A percentile compares a stretch with the other conserved stretches of the same genome.
Conservation (phyloP, 2,113 vertebrate species). For the Macaca nemestrina region DNA sequence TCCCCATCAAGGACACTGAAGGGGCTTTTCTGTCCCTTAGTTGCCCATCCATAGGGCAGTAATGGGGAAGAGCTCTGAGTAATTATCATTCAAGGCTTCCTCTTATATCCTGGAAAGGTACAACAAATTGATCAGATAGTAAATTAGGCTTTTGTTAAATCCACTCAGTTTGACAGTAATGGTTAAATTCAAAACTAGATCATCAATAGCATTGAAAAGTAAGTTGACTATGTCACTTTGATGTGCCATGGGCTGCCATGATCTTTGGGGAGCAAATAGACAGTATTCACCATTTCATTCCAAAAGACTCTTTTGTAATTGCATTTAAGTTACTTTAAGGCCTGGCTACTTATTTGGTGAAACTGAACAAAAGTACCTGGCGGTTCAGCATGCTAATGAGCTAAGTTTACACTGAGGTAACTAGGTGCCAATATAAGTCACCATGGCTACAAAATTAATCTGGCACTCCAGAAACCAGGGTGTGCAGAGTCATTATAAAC, state of each 20-base stretch:
- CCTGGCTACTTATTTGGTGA: neutral
- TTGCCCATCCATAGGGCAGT: neutral
- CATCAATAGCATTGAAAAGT: slow-evolving; percentile 5
- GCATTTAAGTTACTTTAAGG: neutral
- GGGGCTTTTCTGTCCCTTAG: neutral
- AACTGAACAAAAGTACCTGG: neutral
- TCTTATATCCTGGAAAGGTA: neutral
- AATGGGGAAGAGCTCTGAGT: neutral
- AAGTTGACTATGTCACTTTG: neutral
- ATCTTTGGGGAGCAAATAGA: neutral
- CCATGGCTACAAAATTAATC: neutral
- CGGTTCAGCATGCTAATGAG: neutral
- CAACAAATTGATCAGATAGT: slow-evolving; percentile 28
- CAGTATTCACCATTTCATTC: neutral
- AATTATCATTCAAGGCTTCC: neutral
- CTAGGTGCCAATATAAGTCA: neutral
- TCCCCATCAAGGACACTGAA: neutral
- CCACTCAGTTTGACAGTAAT: slow-evolving; percentile 6
- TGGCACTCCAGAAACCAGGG: neutral
- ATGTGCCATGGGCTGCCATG: neutral
- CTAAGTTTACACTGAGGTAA: neutral
- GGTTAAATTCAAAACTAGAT: slow-evolving; percentile 39
- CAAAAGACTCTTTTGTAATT: slow-evolving; percentile 2
- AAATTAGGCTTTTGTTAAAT: slow-evolving; percentile 49
- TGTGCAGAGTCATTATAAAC: neutral